Conservation (phyloP, 1,140 invertebrate genomes). For the Sycophila sp. region DNA sequence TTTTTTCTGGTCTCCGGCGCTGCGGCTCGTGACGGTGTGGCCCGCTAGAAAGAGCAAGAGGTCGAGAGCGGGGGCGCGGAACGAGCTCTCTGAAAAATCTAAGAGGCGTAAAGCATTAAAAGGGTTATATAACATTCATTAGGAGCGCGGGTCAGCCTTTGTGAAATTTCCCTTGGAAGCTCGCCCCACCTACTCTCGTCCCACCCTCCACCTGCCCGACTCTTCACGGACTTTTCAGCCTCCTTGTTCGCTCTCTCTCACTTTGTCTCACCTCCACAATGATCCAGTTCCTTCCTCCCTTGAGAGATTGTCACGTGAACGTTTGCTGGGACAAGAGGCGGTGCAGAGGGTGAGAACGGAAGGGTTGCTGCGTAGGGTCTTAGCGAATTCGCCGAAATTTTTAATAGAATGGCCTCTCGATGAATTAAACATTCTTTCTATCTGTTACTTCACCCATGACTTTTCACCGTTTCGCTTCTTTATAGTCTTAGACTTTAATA, state of each 20-base stretch:
- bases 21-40: slow-evolving; percentile 44
- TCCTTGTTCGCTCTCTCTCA: slow-evolving; percentile 12
- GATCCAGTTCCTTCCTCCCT: slow-evolving; percentile 12
- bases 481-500: too few species aligned
- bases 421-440: too few species aligned
- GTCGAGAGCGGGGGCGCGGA: slow-evolving; percentile 42
- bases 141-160: slow-evolving; percentile 64
- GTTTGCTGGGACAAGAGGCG: neutral
- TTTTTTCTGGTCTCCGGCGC: slow-evolving; percentile 34
- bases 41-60: slow-evolving; percentile 38
- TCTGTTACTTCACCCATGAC: too few species aligned
- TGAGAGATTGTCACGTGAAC: slow-evolving; percentile 43
- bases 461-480: too few species aligned
- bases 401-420: too few species aligned
- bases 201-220: slow-evolving; percentile 38
- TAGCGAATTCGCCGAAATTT: too few species aligned
- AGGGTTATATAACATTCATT: slow-evolving; percentile 69
- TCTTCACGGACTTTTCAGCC: slow-evolving; percentile 20
- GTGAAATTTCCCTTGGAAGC: slow-evolving; percentile 62
- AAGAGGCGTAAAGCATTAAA: slow-evolving; percentile 68
- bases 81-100: slow-evolving; percentile 65
- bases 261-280: slow-evolving; percentile 24
- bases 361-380: neutral
- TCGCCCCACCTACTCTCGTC: too few species aligned
- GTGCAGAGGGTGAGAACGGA: neutral